Evolutionary conservation across 2,888 invertebrate species (phyloP), one percentile per base, ranked within the genome.

Genomic region (Zaprionus obscuricornis): DNA sequence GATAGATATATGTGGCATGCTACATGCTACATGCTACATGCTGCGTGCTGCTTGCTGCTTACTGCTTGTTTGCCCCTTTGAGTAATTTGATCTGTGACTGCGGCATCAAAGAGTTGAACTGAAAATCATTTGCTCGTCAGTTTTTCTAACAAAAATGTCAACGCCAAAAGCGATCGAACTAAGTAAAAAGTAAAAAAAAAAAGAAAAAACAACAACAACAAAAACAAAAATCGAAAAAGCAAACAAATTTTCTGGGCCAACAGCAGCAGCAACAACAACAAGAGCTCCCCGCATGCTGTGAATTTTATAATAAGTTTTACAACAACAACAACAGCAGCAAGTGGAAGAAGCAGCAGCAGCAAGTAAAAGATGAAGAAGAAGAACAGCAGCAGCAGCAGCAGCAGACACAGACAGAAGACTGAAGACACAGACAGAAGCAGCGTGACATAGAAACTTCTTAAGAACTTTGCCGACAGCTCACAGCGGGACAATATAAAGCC

Each of bases 381-480:
- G 27, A 45, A 7, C 40, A 39, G 8, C 43, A 34, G 33, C 40
- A 22, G 34, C 36, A 26, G 16, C 59, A 18, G 27, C 62, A 37
- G 18, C 34, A 24, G 43, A 36, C 24, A 14, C 33, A 7, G 24
- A 46, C 42, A 8, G 42, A 16, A 24, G 59, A 42, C 37, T 17
- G 40, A 39, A 56, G 55, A 56, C 50, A 55, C 67, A 62, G 72
- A 54, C 54, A 58, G 62, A 74, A 79, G 63, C 66, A 72, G 82
- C 82, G 70, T 82, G 82, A 85, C 85, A 85, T 62, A 63, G 59
- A 66, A 60, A 65, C 62, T 76, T 75, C 81, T 73, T 75, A 62
- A 81, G 86, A 81, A 85, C 65, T 81, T 81, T 81, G 86, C 79
- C 79, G 79, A 75, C 79, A 73, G 27, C 29, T 34, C 76, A 29